These are phyloP conservation scores for Pogona vitticeps DNA, from an alignment of 2,113 vertebrate genomes.

Conservation along the genomic window DNA sequence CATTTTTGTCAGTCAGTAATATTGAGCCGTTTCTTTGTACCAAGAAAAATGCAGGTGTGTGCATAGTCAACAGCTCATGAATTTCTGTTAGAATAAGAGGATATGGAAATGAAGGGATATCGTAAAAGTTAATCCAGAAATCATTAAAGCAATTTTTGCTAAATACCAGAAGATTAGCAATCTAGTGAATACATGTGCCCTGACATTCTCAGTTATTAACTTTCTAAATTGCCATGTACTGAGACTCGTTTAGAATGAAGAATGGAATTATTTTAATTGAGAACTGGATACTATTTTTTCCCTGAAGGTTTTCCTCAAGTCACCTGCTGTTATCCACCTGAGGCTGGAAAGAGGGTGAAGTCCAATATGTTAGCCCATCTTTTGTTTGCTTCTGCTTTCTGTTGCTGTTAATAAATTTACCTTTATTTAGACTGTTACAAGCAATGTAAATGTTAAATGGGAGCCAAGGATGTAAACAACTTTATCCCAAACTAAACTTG, in stretches of 20 bases:
- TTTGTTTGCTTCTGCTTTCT: background rate
- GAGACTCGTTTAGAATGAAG: slow-evolving; percentile 13
- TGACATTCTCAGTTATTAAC: slow-evolving; percentile 37
- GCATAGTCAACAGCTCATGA: slow-evolving; percentile 13
- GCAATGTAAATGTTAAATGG: background rate
- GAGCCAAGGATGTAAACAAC: background rate
- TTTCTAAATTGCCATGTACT: slow-evolving; percentile 28
- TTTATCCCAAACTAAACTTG: background rate
- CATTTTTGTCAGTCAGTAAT: slow-evolving; percentile 17
- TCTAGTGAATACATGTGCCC: slow-evolving; percentile 21
- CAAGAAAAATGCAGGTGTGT: slow-evolving; percentile 21
- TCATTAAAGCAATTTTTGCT: slow-evolving; percentile 39
- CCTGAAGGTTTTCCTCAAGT: background rate
- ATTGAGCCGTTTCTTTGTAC: background rate
- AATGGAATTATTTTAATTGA: slow-evolving; percentile 27
- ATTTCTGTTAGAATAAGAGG: slow-evolving; percentile 17
- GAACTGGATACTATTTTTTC: background rate
- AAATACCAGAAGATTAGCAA: slow-evolving; percentile 38
- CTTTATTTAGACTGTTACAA: background rate
- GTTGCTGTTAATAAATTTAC: background rate
- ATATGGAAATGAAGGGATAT: background rate
- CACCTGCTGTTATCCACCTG: background rate
- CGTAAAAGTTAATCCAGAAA: background rate
- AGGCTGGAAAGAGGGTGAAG: background rate
- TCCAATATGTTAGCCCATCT: background rate